These are phyloP conservation scores for Pilophorus perplexus DNA, from an alignment of 2,888 invertebrate species.

Conservation along the genomic window DNA sequence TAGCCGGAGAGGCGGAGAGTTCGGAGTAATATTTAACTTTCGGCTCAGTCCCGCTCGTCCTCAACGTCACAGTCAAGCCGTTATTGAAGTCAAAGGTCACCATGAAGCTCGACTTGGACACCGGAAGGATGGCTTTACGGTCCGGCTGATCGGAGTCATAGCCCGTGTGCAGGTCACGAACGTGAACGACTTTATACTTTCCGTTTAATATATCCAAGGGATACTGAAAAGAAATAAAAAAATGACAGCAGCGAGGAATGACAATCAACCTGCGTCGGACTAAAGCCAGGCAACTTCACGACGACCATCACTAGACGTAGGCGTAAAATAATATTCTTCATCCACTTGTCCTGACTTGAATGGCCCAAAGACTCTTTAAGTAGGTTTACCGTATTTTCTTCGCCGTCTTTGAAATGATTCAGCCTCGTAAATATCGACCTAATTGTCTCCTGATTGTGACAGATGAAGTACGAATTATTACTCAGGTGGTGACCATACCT, in stretches of 20 bases:
- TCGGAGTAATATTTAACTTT: slow-evolving; percentile 99
- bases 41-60: slow-evolving; percentile 98
- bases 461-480: slow-evolving; percentile 85
- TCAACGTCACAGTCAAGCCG: slow-evolving; percentile 80
- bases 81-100: slow-evolving; percentile 88
- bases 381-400: slow-evolving; percentile 59
- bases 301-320: too few relatives aligned
- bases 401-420: slow-evolving; percentile 65
- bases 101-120: slow-evolving; percentile 76
- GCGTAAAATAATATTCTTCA: too few relatives aligned
- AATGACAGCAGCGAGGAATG: too few relatives aligned
- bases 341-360: too few relatives aligned
- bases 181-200: slow-evolving; percentile 63
- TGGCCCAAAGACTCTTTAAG: too few relatives aligned
- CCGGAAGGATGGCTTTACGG: slow-evolving; percentile 67
- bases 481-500: slow-evolving; percentile 88
- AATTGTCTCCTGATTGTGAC: slow-evolving; percentile 69
- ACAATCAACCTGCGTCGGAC: too few relatives aligned
- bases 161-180: slow-evolving; percentile 89
- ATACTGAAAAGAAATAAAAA: slow-evolving; percentile 60
- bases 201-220: slow-evolving; percentile 63
- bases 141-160: slow-evolving; percentile 70
- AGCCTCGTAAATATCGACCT: slow-evolving; percentile 76
- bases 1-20: slow-evolving; percentile 63
- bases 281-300: too few relatives aligned